A percentile compares a stretch with the other conserved stretches of the same genome.
phyloP scores from a whole-genome alignment of 30 jellyfish, hydroid and myxozoan genomes.

The Mastigias papua region DNA sequence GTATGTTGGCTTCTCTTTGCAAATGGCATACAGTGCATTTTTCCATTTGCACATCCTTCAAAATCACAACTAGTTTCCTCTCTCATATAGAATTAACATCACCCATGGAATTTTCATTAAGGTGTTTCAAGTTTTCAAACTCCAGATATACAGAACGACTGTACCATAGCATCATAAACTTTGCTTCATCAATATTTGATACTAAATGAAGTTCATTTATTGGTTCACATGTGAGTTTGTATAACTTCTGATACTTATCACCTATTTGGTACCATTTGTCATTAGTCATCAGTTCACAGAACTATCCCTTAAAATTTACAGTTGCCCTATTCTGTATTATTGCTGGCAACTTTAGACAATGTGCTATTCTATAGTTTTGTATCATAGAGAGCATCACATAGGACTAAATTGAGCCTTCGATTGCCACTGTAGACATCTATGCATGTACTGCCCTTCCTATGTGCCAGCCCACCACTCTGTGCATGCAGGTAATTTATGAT shows the following conservation, averaged over 20 bases:
- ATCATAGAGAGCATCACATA: constrained; percentile 57
- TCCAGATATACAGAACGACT: constrained; percentile 54
- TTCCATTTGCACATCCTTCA: too few species aligned
- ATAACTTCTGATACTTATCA: constrained; percentile 35
- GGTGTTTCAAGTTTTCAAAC: constrained; percentile 31
- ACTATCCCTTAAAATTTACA: constrained; percentile 15
- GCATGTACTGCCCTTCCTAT: constrained; percentile 47
- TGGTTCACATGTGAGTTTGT: constrained; percentile 15
- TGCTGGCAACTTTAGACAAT: too few species aligned
- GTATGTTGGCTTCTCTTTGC: too few species aligned
- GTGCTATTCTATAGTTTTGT: constrained; percentile 34
- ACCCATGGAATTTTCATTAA: constrained; percentile 12
- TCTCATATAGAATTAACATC: constrained; percentile 1
- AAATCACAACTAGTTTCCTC: constrained; percentile 7
- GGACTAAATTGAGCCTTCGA: constrained; percentile 1
- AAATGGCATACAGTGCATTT: too few species aligned
- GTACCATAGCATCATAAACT: constrained; percentile 28
- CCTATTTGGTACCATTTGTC: constrained; percentile 10
- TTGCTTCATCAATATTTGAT: background rate
- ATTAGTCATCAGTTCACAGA: too few species aligned
- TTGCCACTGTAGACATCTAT: constrained; percentile 25
- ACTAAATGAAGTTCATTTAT: background rate
- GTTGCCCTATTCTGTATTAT: constrained; percentile 39
- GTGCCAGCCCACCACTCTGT: constrained; percentile 45
- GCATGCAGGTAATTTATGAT: background rate